These are phyloP conservation scores for Phacellophora camtschatica DNA, from an alignment of 30 jellyfish, hydroid and myxozoan genomes.

Conservation along the genomic window DNA sequence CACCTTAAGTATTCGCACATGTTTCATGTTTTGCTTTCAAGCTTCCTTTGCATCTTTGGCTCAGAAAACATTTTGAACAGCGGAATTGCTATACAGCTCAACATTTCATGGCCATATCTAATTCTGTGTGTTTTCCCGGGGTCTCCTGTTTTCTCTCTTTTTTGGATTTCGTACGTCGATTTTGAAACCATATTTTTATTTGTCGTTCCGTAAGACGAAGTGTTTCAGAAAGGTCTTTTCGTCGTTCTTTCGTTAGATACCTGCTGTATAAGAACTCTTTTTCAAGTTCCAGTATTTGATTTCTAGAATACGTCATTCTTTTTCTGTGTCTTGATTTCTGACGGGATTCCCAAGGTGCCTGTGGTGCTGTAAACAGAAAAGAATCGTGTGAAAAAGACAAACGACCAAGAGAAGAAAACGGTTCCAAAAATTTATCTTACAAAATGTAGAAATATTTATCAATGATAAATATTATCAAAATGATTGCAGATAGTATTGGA, in stretches of 20 bases:
- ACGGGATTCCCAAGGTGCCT: constrained; percentile 90
- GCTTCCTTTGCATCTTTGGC: too few species aligned
- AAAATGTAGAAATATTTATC: too few species aligned
- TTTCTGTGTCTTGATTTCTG: constrained; percentile 80
- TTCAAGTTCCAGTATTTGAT: constrained; percentile 79
- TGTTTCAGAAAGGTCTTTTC: constrained; percentile 73
- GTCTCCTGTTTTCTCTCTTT: constrained; percentile 61
- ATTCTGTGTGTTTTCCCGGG: too few species aligned
- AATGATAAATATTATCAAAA: too few species aligned
- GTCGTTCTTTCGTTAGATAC: constrained; percentile 80
- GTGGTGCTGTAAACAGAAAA: constrained; percentile 28
- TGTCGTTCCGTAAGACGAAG: constrained; percentile 87
- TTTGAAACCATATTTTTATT: constrained; percentile 84
- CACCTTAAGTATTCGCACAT: too few species aligned
- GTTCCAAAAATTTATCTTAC: too few species aligned
- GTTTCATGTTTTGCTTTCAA: too few species aligned
- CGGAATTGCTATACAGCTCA: too few species aligned
- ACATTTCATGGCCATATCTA: too few species aligned
- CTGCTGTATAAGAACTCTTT: constrained; percentile 82
- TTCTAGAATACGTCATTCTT: constrained; percentile 88
- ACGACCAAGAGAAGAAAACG: background rate
- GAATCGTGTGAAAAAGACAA: background rate
- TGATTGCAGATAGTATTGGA: too few species aligned
- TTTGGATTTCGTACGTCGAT: constrained; percentile 82
- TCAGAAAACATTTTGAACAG: too few species aligned